These are phyloP conservation scores for Alouatta palliata DNA, from an alignment of 2,113 vertebrate genomes.

Conservation along the genomic window DNA sequence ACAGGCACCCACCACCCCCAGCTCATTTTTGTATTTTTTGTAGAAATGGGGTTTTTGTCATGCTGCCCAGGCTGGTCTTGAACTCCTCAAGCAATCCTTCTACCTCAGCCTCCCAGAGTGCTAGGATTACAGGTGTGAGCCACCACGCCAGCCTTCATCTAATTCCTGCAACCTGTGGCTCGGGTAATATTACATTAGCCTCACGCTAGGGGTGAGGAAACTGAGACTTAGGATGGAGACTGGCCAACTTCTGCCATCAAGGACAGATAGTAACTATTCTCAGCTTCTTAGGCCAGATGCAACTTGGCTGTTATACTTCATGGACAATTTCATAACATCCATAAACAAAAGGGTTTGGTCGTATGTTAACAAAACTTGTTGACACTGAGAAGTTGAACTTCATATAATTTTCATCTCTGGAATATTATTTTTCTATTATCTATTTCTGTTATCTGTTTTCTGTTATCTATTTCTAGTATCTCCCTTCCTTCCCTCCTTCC, in stretches of 20 bases:
- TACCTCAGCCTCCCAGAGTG: too few species aligned
- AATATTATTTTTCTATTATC: not conserved
- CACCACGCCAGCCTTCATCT: not conserved
- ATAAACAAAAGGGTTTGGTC: accelerated
- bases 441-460: too few species aligned
- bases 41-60: too few species aligned
- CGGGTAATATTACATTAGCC: too few species aligned
- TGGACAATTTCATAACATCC: not conserved
- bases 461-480: too few species aligned
- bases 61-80: too few species aligned
- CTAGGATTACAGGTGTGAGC: too few species aligned
- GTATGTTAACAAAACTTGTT: accelerated
- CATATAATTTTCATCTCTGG: accelerated
- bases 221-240: not conserved
- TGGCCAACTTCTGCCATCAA: not conserved
- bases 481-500: too few species aligned
- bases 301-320: not conserved
- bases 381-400: not conserved
- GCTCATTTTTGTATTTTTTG: too few species aligned
- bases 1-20: too few species aligned
- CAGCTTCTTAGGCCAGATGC: not conserved
- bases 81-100: too few species aligned
- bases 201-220: not conserved
- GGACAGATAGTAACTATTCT: not conserved
- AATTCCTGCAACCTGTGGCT: not conserved